Conservation (phyloP, 2,888 invertebrate genomes). For the Eristalis intricaria region DNA sequence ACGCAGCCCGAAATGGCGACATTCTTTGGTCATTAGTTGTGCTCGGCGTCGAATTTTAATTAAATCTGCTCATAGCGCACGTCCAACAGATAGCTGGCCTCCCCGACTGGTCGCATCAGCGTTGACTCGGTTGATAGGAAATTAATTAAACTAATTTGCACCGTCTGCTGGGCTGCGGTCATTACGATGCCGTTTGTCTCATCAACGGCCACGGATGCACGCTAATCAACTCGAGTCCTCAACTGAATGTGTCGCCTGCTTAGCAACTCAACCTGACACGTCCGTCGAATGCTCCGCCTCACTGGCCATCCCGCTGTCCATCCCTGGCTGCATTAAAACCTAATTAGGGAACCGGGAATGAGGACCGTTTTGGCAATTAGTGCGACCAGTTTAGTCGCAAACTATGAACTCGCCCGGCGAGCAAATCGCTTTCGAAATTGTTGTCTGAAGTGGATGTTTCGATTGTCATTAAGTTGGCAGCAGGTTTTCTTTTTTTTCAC, state of each 20-base stretch:
- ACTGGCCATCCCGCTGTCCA: background rate
- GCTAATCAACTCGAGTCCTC: background rate
- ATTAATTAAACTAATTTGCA: slow-evolving; percentile 32
- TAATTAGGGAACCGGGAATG: background rate
- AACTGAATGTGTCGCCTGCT: background rate
- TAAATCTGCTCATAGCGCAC: background rate
- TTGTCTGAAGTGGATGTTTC: background rate
- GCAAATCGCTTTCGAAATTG: background rate
- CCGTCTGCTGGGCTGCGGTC: background rate
- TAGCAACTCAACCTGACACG: background rate
- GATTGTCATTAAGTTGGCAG: background rate
- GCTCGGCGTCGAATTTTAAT: background rate
- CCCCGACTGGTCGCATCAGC: background rate
- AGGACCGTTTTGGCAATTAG: background rate
- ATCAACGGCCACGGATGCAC: background rate
- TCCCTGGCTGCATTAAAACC: background rate
- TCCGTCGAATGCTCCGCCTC: background rate
- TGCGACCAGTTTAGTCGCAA: background rate
- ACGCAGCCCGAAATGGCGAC: background rate
- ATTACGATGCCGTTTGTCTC: slow-evolving; percentile 9
- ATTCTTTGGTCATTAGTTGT: background rate
- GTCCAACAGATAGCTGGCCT: background rate
- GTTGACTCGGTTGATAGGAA: slow-evolving; percentile 9
- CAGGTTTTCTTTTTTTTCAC: background rate
- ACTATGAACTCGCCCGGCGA: background rate